Conservation (phyloP, 2,113 vertebrate species). For the Pygoscelis antarcticus region DNA sequence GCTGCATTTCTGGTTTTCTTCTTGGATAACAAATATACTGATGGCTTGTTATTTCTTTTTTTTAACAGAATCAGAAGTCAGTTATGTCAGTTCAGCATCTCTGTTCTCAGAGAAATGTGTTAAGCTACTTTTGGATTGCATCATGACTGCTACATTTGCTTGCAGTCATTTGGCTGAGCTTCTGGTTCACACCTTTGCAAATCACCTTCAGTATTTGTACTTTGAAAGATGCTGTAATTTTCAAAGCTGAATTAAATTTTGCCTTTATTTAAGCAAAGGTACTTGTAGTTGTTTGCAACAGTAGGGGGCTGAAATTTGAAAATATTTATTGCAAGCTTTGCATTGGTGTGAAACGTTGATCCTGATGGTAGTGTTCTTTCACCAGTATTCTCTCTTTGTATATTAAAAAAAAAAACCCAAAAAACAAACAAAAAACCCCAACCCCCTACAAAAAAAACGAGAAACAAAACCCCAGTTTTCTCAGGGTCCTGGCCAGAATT, state of each 20-base stretch:
- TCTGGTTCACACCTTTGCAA: slow-evolving; percentile 7
- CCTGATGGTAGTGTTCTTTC: background rate
- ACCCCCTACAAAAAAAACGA: background rate
- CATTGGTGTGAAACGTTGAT: background rate
- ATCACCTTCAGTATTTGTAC: background rate
- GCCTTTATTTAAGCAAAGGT: background rate
- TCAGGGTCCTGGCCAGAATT: background rate
- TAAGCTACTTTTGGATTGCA: background rate
- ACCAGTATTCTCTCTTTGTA: background rate
- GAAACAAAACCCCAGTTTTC: background rate
- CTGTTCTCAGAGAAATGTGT: background rate
- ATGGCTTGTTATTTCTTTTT: background rate
- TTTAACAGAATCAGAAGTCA: background rate
- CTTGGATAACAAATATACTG: background rate
- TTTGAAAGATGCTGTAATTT: background rate
- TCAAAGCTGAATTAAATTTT: background rate
- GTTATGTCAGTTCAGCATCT: background rate
- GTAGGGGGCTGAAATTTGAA: background rate
- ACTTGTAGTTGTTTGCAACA: background rate
- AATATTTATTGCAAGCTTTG: background rate
- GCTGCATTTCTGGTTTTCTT: background rate
- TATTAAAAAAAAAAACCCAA: background rate
- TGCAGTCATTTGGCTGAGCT: background rate
- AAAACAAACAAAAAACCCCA: background rate
- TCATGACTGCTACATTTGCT: background rate